phyloP scores from a whole-genome alignment of 2,113 vertebrate species.

The Lepus americanus region DNA sequence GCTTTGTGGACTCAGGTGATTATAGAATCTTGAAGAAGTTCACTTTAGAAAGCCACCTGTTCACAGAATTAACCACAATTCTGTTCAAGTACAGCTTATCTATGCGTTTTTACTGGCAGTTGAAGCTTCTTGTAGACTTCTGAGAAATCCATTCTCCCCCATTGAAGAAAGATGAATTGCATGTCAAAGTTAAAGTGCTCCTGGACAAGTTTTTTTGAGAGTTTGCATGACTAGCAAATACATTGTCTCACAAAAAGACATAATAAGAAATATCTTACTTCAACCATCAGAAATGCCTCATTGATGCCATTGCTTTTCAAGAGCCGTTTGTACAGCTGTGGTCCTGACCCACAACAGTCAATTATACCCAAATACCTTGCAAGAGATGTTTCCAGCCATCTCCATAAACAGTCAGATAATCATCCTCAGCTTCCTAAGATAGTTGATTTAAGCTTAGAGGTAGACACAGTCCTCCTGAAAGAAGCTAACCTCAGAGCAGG shows the following conservation, averaged over 20 bases:
- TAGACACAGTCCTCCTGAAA: neutral
- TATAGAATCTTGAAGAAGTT: neutral
- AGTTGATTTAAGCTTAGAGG: neutral
- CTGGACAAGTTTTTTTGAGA: neutral
- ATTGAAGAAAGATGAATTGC: neutral
- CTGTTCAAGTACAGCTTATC: neutral
- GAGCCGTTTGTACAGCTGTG: conserved; percentile 16
- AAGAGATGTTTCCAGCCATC: neutral
- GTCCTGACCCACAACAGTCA: neutral
- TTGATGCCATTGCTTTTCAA: conserved; percentile 13
- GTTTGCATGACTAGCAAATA: conserved; percentile 21
- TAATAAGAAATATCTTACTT: conserved; percentile 1
- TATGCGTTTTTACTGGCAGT: neutral
- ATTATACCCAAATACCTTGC: conserved; percentile 7
- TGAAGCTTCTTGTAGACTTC: neutral
- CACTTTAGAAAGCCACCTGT: neutral
- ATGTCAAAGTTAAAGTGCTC: neutral
- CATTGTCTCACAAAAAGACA: neutral
- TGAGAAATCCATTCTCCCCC: neutral
- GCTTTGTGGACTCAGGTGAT: neutral
- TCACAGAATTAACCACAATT: neutral
- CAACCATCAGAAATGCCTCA: conserved; percentile 11
- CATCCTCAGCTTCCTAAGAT: neutral
- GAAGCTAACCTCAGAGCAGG: neutral
- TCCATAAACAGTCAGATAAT: neutral